Evolutionary conservation across 1,140 invertebrate genomes (phyloP).

Genomic region (Pygmarrhopalites habei): DNA sequence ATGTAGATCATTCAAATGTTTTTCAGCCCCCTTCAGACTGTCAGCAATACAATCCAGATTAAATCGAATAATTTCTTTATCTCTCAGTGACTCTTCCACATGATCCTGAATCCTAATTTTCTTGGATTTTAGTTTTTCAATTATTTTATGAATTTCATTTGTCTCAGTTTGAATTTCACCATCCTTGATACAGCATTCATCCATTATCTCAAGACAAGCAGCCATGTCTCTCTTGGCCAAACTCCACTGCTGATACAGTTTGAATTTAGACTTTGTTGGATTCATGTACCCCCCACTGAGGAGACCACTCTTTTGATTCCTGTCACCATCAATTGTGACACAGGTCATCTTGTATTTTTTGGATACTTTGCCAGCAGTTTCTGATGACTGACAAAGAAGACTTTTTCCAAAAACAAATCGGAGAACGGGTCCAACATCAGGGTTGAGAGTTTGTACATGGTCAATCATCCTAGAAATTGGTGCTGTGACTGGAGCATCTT

Average conservation of each 20-base stretch:
- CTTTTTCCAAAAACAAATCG: slow-evolving; percentile 24
- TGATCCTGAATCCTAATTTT: too few species aligned
- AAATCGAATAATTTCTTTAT: too few species aligned
- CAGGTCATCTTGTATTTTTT: slow-evolving; percentile 17
- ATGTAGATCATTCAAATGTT: too few species aligned
- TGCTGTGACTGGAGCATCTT: not conserved
- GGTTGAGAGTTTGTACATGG: not conserved
- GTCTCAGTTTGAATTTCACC: not conserved
- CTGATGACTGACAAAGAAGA: slow-evolving; percentile 14
- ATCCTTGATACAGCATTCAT: too few species aligned
- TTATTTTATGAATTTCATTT: not conserved
- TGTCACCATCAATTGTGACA: slow-evolving; percentile 29
- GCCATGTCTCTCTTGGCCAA: not conserved
- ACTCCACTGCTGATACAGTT: not conserved
- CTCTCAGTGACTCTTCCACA: too few species aligned
- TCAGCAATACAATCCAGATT: too few species aligned
- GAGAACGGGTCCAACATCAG: not conserved
- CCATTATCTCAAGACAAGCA: not conserved
- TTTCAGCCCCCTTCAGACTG: too few species aligned
- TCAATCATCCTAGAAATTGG: too few species aligned
- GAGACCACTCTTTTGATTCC: not conserved
- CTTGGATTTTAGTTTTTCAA: not conserved
- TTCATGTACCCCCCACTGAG: slow-evolving; percentile 9
- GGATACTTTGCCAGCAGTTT: slow-evolving; percentile 3
- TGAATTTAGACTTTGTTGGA: not conserved